Evolutionary conservation across 2,113 vertebrate species (phyloP), one percentile per base, ranked within the genome.

Genomic region (Chaenogobius annularis): DNA sequence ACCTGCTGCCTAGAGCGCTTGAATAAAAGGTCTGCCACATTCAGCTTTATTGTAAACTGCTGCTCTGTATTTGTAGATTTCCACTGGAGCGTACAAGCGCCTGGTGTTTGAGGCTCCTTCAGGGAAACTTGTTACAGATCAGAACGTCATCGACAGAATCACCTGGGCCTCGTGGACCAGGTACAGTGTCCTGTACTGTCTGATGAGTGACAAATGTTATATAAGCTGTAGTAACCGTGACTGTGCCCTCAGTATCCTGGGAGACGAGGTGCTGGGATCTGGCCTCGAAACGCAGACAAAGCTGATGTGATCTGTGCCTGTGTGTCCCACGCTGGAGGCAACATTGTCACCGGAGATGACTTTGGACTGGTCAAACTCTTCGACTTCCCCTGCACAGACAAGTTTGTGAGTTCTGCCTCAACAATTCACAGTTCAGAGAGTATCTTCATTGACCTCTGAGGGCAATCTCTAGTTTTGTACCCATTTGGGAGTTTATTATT

Each of bases 151-250:
- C 7, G 96, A 98, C 75, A 95, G 94, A 82, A 98, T 99, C 91
- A 99, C 97, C 1, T 99, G 97, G 97, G 96, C 97, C 17, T 95
- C 96, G 0, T 98, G 97, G 97, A 99, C 97, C 83, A 98, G 97
- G 97, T 98, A 20, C 72, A 31, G 65, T 31, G 26, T 20, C 10
- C 7, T 9, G 8, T 47, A 63, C 10, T 13, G 12, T 46, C 44
- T 11, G 44, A 46, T 46, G 44, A 40, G 8, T 40, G 37, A 40
- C 37, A 13, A 6, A 3, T 37, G n/a, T 9, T 14, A 58, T 23
- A 58, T 5, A 13, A 5, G 7, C 61, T 13, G 19, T 19, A n/a
- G 40, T 20, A 19, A 65, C 0, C 7, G 37, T 65, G 37, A 10
- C 17, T 48, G 22, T 31, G 12, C 85, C 52, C 67, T 13, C 8